Conservation (phyloP, 92 coral and sea anemone species). For the Porites rus region DNA sequence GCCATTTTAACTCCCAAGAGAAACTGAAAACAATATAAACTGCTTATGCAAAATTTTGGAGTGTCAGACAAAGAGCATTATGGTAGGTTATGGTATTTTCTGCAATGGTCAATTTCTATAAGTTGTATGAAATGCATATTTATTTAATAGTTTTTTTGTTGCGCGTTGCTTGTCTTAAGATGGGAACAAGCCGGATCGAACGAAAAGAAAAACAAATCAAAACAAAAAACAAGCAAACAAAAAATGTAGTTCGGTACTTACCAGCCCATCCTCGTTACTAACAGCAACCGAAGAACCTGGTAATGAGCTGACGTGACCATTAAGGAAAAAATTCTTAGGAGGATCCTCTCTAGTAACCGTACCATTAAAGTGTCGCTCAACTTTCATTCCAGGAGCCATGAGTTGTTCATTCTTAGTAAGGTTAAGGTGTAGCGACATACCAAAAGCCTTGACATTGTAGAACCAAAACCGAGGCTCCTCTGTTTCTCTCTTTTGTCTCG, state of each 20-base stretch:
- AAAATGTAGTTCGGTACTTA: conserved; percentile 21
- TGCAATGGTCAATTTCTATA: too few species aligned
- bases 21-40: too few species aligned
- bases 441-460: conserved; percentile 82
- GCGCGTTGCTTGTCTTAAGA: too few species aligned
- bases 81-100: too few species aligned
- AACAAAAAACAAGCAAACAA: too few species aligned
- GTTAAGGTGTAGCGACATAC: conserved; percentile 75
- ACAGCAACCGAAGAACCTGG: conserved; percentile 69
- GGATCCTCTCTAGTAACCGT: conserved; percentile 58
- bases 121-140: too few species aligned
- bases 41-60: too few species aligned
- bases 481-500: conserved; percentile 66
- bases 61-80: too few species aligned
- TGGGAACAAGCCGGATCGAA: too few species aligned
- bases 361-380: conserved; percentile 82
- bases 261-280: conserved; percentile 65
- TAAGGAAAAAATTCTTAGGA: conserved; percentile 45
- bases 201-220: too few species aligned
- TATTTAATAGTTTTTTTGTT: too few species aligned
- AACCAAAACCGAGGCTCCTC: conserved; percentile 66
- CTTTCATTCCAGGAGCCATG: conserved; percentile 65
- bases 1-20: too few species aligned
- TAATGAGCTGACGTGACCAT: conserved; percentile 81
- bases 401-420: conserved; percentile 61